Evolutionary conservation across 1,140 invertebrate genomes (phyloP).

Genomic region (Ladona fulva): DNA sequence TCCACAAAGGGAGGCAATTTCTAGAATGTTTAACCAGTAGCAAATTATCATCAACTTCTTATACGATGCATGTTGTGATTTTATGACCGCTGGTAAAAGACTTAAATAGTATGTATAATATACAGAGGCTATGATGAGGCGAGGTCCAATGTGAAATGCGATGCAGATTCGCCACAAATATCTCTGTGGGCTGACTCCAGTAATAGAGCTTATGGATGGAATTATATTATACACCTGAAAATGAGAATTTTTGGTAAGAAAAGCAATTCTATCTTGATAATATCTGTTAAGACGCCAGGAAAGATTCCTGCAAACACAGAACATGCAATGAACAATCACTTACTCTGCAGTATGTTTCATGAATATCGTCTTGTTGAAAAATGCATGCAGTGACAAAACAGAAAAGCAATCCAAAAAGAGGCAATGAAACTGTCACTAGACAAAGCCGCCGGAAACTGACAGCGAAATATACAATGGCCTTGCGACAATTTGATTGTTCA

Average conservation of each 20-base stretch:
- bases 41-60: conserved; percentile 58
- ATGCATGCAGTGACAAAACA: conserved; percentile 80
- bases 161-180: conserved; percentile 88
- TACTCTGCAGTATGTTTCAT: conserved; percentile 85
- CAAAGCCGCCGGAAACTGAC: conserved; percentile 60
- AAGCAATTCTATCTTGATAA: background rate
- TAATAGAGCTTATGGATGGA: conserved; percentile 85
- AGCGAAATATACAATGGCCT: conserved; percentile 35
- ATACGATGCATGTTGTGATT: conserved; percentile 17
- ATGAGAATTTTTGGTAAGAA: background rate
- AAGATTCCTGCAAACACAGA: background rate
- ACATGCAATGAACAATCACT: conserved; percentile 32
- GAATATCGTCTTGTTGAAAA: conserved; percentile 83
- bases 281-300: conserved; percentile 5
- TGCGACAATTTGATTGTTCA: conserved; percentile 19
- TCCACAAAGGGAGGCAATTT: conserved; percentile 71
- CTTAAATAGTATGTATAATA: conserved; percentile 72
- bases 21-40: conserved; percentile 76
- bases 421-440: conserved; percentile 67
- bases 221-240: conserved; percentile 81
- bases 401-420: conserved; percentile 65
- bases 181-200: conserved; percentile 79
- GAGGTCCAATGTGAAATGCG: conserved; percentile 78
- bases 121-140: conserved; percentile 72
- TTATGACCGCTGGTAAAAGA: conserved; percentile 39